Conservation (phyloP, 2,888 invertebrate species). For the Microplitis manilae region DNA sequence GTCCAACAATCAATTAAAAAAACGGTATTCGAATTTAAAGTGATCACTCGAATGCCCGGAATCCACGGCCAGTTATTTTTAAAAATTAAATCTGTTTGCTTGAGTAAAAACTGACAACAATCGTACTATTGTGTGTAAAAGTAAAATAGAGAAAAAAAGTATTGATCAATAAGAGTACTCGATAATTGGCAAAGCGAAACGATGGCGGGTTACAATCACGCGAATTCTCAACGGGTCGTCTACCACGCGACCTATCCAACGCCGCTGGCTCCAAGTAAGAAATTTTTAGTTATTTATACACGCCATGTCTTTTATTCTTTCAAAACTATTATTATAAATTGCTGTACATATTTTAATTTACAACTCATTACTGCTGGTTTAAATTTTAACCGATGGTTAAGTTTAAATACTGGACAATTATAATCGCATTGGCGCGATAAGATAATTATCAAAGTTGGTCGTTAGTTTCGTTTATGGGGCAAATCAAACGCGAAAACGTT, state of each 20-base stretch:
- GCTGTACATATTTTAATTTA: background rate
- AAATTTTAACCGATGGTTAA: slow-evolving; percentile 15
- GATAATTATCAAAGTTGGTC: slow-evolving; percentile 34
- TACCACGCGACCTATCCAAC: slow-evolving; percentile 71
- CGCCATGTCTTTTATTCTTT: slow-evolving; percentile 47
- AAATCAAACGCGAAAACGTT: too few species aligned
- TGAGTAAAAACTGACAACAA: slow-evolving; percentile 3
- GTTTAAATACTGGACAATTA: slow-evolving; percentile 23
- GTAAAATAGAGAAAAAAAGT: slow-evolving; percentile 28
- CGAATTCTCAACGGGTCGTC: slow-evolving; percentile 69
- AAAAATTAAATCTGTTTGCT: too few species aligned
- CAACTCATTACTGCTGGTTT: background rate
- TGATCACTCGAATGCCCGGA: too few species aligned
- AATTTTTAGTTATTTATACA: slow-evolving; percentile 52
- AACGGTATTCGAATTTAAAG: too few species aligned
- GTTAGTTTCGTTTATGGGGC: background rate
- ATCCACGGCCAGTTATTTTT: too few species aligned
- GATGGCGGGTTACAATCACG: slow-evolving; percentile 70
- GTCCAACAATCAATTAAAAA: background rate
- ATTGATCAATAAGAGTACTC: slow-evolving; percentile 43
- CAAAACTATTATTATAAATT: background rate
- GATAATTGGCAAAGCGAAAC: slow-evolving; percentile 43
- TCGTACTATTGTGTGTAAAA: slow-evolving; percentile 17
- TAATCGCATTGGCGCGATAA: slow-evolving; percentile 32
- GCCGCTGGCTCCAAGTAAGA: slow-evolving; percentile 71